A percentile compares a stretch with the other conserved stretches of the same genome.
These are phyloP conservation scores for Malacosoma neustria DNA, from an alignment of 2,888 invertebrate genomes.

Conservation along the genomic window DNA sequence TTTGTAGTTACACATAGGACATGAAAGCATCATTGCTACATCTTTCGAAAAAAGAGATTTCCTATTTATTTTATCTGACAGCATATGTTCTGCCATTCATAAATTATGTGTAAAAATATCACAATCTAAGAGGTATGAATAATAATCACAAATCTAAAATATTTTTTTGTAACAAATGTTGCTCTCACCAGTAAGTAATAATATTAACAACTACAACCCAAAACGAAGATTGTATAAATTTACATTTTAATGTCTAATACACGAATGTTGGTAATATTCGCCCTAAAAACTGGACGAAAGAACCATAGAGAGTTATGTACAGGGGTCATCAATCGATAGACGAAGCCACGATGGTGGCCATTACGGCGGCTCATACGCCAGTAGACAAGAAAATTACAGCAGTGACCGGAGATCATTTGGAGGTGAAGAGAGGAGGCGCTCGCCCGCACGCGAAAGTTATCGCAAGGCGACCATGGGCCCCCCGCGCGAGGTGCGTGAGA, in stretches of 20 bases:
- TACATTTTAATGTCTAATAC: slow-evolving; percentile 18
- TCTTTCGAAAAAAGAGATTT: too few relatives aligned
- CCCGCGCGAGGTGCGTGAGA: slow-evolving; percentile 47
- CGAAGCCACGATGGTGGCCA: slow-evolving; percentile 74
- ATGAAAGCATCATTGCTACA: too few relatives aligned
- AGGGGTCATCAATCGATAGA: slow-evolving; percentile 72
- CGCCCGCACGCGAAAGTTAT: slow-evolving; percentile 64
- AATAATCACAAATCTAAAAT: too few relatives aligned
- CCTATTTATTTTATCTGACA: too few relatives aligned
- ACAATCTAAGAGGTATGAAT: too few relatives aligned
- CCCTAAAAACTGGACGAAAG: slow-evolving; percentile 40
- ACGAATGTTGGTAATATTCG: slow-evolving; percentile 32
- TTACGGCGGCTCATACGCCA: slow-evolving; percentile 69
- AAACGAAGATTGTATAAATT: slow-evolving; percentile 3
- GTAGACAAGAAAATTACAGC: slow-evolving; percentile 73
- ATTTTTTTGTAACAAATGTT: too few relatives aligned
- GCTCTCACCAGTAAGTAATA: too few relatives aligned
- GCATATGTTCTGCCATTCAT: too few relatives aligned
- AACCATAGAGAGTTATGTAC: slow-evolving; percentile 66
- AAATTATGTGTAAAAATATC: too few relatives aligned
- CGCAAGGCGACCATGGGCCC: slow-evolving; percentile 68
- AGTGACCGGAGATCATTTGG: slow-evolving; percentile 64
- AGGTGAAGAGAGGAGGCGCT: slow-evolving; percentile 72
- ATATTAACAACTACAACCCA: too few relatives aligned
- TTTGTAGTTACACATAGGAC: too few relatives aligned